Conservation (phyloP, 2,113 vertebrate species). For the Steatornis caripensis region DNA sequence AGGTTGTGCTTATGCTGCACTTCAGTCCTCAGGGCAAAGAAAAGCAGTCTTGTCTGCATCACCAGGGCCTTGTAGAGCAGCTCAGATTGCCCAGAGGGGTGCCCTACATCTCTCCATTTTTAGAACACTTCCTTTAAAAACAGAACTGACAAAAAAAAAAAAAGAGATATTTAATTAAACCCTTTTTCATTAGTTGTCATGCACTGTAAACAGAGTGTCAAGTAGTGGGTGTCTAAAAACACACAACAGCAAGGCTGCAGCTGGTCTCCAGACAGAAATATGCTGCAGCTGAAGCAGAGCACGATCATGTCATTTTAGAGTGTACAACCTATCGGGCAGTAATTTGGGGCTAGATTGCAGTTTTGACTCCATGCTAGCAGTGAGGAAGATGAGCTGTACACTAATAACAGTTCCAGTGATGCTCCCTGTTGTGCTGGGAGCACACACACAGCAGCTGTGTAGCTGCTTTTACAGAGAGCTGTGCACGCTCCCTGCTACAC, state of each 20-base stretch:
- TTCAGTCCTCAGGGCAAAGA: background rate
- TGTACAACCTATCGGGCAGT: background rate
- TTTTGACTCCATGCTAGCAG: background rate
- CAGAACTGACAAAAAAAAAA: background rate
- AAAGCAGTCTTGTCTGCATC: background rate
- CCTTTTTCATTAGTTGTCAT: background rate
- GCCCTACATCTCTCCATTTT: background rate
- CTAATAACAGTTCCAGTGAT: background rate
- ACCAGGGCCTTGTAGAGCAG: background rate
- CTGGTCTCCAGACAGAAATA: background rate
- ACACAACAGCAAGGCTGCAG: background rate
- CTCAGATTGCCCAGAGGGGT: background rate
- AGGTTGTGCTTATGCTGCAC: background rate
- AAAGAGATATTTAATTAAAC: background rate
- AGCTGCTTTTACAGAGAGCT: background rate
- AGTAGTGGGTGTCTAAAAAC: background rate
- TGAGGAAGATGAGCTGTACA: background rate
- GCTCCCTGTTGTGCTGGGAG: background rate
- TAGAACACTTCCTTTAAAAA: background rate
- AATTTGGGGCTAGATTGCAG: background rate
- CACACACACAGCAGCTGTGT: background rate
- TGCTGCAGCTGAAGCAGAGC: background rate
- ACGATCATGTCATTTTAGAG: background rate
- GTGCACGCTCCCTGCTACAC: background rate
- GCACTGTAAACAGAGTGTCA: background rate